phyloP scores from a whole-genome alignment of 2,113 vertebrate genomes.

The Benitochromis conjunctus region DNA sequence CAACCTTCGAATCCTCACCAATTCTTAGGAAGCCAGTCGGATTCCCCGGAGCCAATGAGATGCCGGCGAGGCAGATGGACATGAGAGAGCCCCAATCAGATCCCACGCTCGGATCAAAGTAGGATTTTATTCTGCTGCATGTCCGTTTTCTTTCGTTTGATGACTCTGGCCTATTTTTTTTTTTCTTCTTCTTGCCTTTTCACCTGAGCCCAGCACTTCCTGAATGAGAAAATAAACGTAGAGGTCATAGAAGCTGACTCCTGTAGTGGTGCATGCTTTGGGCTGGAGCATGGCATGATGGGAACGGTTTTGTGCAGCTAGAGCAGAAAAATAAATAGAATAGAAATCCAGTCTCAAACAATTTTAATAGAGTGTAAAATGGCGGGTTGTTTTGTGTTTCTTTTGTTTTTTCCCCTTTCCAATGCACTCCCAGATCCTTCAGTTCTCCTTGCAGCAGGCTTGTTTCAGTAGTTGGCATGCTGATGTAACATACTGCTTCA shows the following conservation, averaged over 20 bases:
- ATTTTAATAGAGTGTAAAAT: background rate
- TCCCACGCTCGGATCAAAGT: constrained; percentile 82
- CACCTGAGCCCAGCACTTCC: constrained; percentile 46
- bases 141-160: constrained; percentile 67
- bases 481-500: constrained; percentile 31
- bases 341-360: background rate
- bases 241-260: background rate
- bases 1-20: constrained; percentile 76
- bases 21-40: constrained; percentile 79
- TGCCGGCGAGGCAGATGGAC: constrained; percentile 80
- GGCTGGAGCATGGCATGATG: constrained; percentile 78
- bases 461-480: constrained; percentile 57
- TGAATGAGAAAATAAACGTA: constrained; percentile 16
- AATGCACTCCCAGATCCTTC: constrained; percentile 22
- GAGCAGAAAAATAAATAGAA: background rate
- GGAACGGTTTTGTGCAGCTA: constrained; percentile 24
- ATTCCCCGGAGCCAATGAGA: constrained; percentile 80
- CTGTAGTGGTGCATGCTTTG: constrained; percentile 69
- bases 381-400: constrained; percentile 24
- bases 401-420: constrained; percentile 24
- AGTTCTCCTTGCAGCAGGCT: constrained; percentile 28
- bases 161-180: constrained; percentile 29
- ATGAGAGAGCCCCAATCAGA: constrained; percentile 82
- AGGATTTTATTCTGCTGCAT: constrained; percentile 81
- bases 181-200: background rate